Evolutionary conservation across 2,113 vertebrate species (phyloP).

Genomic region (Tachycineta bicolor): DNA sequence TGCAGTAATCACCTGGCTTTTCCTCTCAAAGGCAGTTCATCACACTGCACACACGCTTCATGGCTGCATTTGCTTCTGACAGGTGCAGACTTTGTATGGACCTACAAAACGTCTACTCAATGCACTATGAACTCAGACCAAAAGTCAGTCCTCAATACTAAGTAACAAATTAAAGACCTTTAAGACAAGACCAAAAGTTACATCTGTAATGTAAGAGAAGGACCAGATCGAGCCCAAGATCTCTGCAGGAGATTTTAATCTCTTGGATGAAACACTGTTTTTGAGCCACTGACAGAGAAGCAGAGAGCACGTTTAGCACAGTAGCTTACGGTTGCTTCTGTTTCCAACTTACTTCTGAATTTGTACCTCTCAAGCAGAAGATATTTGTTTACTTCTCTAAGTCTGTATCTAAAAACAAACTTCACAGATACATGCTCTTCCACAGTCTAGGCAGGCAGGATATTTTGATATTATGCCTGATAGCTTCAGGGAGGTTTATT

Average conservation of each 20-base stretch:
- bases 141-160: not conserved
- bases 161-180: not conserved
- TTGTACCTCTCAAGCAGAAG: not conserved
- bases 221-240: not conserved
- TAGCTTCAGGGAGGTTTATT: conserved; percentile 25
- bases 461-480: not conserved
- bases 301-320: not conserved
- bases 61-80: not conserved
- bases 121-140: not conserved
- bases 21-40: not conserved
- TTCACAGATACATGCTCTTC: not conserved
- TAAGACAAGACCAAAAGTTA: not conserved
- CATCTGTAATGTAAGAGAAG: not conserved
- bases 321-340: not conserved
- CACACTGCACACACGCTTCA: not conserved
- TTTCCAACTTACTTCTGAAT: not conserved
- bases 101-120: not conserved
- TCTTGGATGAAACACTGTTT: not conserved
- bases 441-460: not conserved
- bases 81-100: not conserved
- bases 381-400: not conserved
- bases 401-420: not conserved
- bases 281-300: not conserved
- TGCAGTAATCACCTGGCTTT: not conserved
- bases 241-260: not conserved